These are phyloP conservation scores for Forficula auricularia DNA, from an alignment of 1,140 invertebrate species.

Conservation along the genomic window DNA sequence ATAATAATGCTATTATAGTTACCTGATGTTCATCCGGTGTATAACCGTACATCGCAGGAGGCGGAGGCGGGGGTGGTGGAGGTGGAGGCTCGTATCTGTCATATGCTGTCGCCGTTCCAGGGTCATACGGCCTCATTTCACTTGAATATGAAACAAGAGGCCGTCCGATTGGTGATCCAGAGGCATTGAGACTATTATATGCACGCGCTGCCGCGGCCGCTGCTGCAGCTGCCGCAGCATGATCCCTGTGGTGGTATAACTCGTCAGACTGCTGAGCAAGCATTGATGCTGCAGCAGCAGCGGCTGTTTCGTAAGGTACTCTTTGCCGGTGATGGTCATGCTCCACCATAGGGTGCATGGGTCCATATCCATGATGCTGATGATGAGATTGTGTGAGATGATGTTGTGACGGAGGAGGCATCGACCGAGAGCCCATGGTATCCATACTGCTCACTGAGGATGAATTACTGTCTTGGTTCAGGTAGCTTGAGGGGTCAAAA, in stretches of 20 bases:
- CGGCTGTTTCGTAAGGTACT: slow-evolving; percentile 36
- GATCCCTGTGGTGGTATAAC: not conserved
- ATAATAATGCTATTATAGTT: too few species aligned
- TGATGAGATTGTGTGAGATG: slow-evolving; percentile 26
- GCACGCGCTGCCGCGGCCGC: slow-evolving; percentile 19
- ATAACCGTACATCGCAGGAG: slow-evolving; percentile 25
- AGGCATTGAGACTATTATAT: slow-evolving; percentile 22
- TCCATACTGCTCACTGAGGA: slow-evolving; percentile 55
- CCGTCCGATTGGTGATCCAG: slow-evolving; percentile 30
- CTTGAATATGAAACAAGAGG: slow-evolving; percentile 44
- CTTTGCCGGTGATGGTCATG: slow-evolving; percentile 36
- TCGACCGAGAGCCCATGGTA: slow-evolving; percentile 32
- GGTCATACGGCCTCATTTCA: slow-evolving; percentile 40
- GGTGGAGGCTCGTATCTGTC: slow-evolving; percentile 46
- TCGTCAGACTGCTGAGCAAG: not conserved
- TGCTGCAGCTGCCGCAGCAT: slow-evolving; percentile 24
- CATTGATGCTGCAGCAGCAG: not conserved
- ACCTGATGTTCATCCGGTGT: slow-evolving; percentile 1
- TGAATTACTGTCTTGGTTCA: slow-evolving; percentile 52
- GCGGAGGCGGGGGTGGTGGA: slow-evolving; percentile 27
- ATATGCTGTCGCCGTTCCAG: slow-evolving; percentile 42
- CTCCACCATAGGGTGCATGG: slow-evolving; percentile 20
- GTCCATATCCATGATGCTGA: slow-evolving; percentile 27
- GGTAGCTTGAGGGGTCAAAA: slow-evolving; percentile 33
- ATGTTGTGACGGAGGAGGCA: slow-evolving; percentile 23